Conservation (phyloP, 1,140 invertebrate species). For the Dinothrombium tinctorium region DNA sequence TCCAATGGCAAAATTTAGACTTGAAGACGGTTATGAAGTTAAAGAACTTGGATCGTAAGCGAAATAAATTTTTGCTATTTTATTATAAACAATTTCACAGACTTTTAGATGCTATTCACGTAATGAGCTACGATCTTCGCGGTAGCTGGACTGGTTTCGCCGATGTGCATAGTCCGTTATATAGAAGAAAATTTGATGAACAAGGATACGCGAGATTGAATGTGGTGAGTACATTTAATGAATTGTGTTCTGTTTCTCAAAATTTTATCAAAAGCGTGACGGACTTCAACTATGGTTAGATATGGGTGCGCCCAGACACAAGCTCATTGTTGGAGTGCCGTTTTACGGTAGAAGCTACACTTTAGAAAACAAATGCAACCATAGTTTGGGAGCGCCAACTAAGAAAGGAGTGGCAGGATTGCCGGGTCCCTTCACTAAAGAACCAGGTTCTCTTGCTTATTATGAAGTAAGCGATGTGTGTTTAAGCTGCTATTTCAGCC, state of each 20-base stretch:
- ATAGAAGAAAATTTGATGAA: conserved; percentile 31
- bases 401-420: conserved; percentile 48
- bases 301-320: conserved; percentile 58
- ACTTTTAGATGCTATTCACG: conserved; percentile 51
- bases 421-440: conserved; percentile 34
- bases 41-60: conserved; percentile 27
- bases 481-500: no score
- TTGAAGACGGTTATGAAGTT: conserved; percentile 45
- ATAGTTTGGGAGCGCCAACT: conserved; percentile 50
- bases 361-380: conserved; percentile 46
- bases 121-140: conserved; percentile 72
- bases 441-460: conserved; percentile 21
- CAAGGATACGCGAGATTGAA: conserved; percentile 67
- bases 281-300: conserved; percentile 59
- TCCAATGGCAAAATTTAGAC: conserved; percentile 29
- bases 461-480: conserved; percentile 17
- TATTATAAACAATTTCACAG: conserved; percentile 19
- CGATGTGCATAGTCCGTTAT: conserved; percentile 52
- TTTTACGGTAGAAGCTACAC: conserved; percentile 65
- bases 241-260: conserved; percentile 1
- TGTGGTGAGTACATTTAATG: conserved; percentile 23
- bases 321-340: conserved; percentile 61
- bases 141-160: conserved; percentile 75
- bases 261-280: conserved; percentile 46
- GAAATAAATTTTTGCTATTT: neutral